These are phyloP conservation scores for Alloplasta piceator DNA, from an alignment of 2,888 invertebrate genomes.

Conservation along the genomic window DNA sequence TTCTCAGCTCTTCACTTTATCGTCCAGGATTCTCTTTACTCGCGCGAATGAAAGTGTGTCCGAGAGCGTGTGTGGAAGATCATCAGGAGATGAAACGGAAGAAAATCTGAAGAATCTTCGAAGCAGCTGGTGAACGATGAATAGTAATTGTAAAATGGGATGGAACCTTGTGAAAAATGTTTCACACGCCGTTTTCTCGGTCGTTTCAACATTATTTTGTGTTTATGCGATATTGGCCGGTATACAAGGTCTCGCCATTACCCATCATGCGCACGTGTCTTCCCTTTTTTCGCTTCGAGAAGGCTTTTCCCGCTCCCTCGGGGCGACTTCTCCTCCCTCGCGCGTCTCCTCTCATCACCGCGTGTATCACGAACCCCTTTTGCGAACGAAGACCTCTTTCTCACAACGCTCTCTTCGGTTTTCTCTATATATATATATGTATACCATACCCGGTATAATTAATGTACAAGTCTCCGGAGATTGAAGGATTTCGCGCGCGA, in stretches of 20 bases:
- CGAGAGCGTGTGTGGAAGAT: not conserved
- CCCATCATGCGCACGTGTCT: constrained; percentile 36
- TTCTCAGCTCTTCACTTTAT: constrained; percentile 20
- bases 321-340: constrained; percentile 17
- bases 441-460: constrained; percentile 70
- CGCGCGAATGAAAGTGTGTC: constrained; percentile 56
- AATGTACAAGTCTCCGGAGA: constrained; percentile 79
- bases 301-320: constrained; percentile 46
- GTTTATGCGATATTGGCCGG: constrained; percentile 29
- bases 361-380: constrained; percentile 17
- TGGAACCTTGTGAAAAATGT: not conserved
- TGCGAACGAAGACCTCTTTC: constrained; percentile 13
- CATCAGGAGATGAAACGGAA: not conserved
- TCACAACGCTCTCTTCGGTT: constrained; percentile 27
- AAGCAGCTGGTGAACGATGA: too few species aligned
- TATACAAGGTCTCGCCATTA: constrained; percentile 26
- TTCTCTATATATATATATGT: constrained; percentile 40
- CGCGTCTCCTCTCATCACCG: constrained; percentile 34
- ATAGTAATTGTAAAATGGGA: not conserved
- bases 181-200: constrained; percentile 9
- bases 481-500: constrained; percentile 70
- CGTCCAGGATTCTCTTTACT: constrained; percentile 34
- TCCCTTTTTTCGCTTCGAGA: not conserved
- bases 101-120: not conserved
- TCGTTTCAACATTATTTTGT: constrained; percentile 26